Conservation (phyloP, 2,888 invertebrate genomes). For the Xanthia icteritia region DNA sequence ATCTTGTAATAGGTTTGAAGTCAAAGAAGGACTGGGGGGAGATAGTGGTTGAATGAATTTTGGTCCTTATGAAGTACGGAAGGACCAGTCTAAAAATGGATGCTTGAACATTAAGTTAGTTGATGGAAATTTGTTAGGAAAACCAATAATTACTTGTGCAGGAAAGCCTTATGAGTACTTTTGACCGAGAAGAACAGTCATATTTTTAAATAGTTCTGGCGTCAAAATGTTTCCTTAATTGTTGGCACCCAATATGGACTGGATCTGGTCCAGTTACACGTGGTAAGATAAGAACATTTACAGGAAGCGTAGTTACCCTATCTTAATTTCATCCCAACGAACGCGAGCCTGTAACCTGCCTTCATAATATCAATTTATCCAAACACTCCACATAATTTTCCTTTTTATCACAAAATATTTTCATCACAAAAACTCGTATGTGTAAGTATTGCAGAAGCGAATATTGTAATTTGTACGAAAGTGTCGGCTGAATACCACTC, state of each 20-base stretch:
- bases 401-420: constrained; percentile 22
- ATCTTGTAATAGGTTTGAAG: constrained; percentile 4
- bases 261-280: too few species aligned
- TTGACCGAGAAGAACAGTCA: too few species aligned
- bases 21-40: not conserved
- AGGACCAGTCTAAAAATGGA: not conserved
- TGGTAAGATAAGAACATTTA: too few species aligned
- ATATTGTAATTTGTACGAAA: constrained; percentile 66
- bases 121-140: too few species aligned
- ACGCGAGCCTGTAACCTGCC: constrained; percentile 1
- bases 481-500: constrained; percentile 45
- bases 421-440: constrained; percentile 42
- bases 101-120: not conserved
- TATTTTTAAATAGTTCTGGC: too few species aligned
- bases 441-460: constrained; percentile 47
- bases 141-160: too few species aligned
- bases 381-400: constrained; percentile 15
- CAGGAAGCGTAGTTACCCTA: not conserved
- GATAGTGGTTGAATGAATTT: constrained; percentile 5
- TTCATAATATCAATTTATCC: constrained; percentile 1
- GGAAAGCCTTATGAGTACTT: too few species aligned
- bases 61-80: not conserved
- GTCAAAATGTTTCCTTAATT: too few species aligned
- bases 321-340: not conserved
- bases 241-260: too few species aligned